These are phyloP conservation scores for Phalanger gymnotis DNA, from an alignment of 2,797 vertebrate species.

Conservation along the genomic window DNA sequence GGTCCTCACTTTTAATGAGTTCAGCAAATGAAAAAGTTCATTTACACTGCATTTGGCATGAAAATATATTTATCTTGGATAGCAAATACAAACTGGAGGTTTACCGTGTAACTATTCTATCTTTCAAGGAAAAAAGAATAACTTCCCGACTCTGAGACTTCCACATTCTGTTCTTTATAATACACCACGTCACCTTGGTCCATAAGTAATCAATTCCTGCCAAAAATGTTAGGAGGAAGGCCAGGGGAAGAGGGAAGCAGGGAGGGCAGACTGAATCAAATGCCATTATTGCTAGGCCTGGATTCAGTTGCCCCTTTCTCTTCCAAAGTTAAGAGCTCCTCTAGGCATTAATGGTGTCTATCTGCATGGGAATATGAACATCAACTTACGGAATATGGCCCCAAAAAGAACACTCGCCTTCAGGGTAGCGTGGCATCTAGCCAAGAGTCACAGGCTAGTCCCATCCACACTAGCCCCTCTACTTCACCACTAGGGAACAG, in stretches of 20 bases:
- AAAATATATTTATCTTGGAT: neutral
- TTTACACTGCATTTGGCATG: slow-evolving; percentile 14
- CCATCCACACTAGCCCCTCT: slow-evolving; percentile 34
- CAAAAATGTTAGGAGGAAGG: neutral
- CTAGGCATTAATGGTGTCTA: neutral
- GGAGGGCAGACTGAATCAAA: neutral
- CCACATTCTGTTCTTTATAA: neutral
- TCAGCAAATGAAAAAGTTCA: slow-evolving; percentile 19
- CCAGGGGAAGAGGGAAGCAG: neutral
- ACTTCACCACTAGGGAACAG: slow-evolving; percentile 37
- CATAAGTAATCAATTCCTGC: neutral
- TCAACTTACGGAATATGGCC: neutral
- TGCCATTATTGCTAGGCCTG: neutral
- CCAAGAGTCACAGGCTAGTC: slow-evolving; percentile 28
- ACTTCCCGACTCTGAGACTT: neutral
- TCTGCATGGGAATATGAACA: neutral
- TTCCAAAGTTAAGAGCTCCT: neutral
- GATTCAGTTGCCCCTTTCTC: neutral
- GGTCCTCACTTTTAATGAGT: neutral
- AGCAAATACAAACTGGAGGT: neutral
- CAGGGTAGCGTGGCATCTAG: neutral
- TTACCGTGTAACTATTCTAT: neutral
- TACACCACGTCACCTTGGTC: slow-evolving; percentile 1
- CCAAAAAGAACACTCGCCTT: neutral
- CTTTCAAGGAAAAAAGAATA: slow-evolving; percentile 29